phyloP scores from a whole-genome alignment of 2,113 vertebrate species.

The Malurus cyaneus region DNA sequence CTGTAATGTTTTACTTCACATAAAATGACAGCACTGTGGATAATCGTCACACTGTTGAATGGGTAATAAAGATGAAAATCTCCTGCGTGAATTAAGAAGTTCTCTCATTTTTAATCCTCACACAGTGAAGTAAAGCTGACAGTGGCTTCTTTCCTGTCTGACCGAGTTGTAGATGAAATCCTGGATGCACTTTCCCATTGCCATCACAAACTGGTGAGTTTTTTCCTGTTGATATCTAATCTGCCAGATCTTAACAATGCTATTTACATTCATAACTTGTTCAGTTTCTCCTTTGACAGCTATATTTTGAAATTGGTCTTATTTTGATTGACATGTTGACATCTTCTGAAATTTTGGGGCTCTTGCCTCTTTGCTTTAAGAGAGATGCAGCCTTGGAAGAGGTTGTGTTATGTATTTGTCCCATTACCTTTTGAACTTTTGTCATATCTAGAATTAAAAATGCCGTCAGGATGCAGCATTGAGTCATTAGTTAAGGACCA shows the following conservation, averaged over 20 bases:
- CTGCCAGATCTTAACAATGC: neutral
- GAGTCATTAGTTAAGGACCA: neutral
- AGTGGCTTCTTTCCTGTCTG: constrained; percentile 94
- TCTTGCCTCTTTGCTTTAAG: neutral
- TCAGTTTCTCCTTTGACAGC: neutral
- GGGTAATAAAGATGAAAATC: neutral
- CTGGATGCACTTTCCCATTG: constrained; percentile 89
- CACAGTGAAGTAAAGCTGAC: constrained; percentile 94
- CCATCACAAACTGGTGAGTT: constrained; percentile 88
- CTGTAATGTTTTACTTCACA: constrained; percentile 13
- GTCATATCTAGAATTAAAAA: neutral
- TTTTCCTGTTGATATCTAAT: neutral
- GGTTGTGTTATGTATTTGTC: neutral
- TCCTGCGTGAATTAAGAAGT: neutral
- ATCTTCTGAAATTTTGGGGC: neutral
- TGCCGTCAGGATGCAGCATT: neutral
- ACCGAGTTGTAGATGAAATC: constrained; percentile 96
- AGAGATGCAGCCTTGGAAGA: neutral
- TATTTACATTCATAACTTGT: neutral
- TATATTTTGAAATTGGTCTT: neutral
- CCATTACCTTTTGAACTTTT: neutral
- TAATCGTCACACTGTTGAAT: neutral
- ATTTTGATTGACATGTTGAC: neutral
- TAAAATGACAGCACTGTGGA: neutral
- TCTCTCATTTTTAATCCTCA: constrained; percentile 49